Evolutionary conservation across 2,888 invertebrate species (phyloP).

Genomic region (Hirudinaria manillensis): DNA sequence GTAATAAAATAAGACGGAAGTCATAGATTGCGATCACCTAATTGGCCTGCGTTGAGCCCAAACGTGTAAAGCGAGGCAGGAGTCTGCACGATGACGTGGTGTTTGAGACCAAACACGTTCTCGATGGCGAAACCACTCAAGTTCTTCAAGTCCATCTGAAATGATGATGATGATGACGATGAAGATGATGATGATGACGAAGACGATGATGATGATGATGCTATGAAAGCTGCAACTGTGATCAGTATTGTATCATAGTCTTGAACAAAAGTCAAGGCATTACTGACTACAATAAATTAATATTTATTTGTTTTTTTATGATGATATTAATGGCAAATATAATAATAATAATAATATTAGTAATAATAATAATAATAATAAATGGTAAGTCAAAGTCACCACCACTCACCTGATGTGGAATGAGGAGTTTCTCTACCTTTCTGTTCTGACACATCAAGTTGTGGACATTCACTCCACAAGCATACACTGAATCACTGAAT

Average conservation of each 20-base stretch:
- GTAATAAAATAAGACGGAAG: too few species aligned
- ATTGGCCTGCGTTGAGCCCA: conserved; percentile 76
- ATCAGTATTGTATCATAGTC: too few species aligned
- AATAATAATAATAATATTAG: not conserved
- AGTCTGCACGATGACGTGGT: conserved; percentile 67
- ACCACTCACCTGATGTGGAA: conserved; percentile 51
- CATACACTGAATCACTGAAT: conserved; percentile 62
- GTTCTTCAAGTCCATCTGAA: conserved; percentile 41
- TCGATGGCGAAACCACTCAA: conserved; percentile 48
- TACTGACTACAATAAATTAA: conserved; percentile 2
- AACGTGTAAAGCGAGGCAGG: conserved; percentile 65
- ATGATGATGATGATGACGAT: not conserved
- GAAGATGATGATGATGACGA: not conserved
- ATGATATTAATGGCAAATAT: not conserved
- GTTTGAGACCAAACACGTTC: conserved; percentile 65
- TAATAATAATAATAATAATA: not conserved
- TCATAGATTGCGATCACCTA: too few species aligned
- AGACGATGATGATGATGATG: not conserved
- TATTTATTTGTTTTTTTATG: too few species aligned
- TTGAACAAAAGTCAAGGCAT: not conserved
- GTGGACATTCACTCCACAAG: conserved; percentile 59
- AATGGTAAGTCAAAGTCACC: not conserved
- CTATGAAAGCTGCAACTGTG: not conserved
- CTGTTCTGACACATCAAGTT: conserved; percentile 63
- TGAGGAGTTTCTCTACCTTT: conserved; percentile 56